These are phyloP conservation scores for Branchipolynoe longqiensis DNA, from an alignment of 2,888 invertebrate genomes.

Conservation along the genomic window DNA sequence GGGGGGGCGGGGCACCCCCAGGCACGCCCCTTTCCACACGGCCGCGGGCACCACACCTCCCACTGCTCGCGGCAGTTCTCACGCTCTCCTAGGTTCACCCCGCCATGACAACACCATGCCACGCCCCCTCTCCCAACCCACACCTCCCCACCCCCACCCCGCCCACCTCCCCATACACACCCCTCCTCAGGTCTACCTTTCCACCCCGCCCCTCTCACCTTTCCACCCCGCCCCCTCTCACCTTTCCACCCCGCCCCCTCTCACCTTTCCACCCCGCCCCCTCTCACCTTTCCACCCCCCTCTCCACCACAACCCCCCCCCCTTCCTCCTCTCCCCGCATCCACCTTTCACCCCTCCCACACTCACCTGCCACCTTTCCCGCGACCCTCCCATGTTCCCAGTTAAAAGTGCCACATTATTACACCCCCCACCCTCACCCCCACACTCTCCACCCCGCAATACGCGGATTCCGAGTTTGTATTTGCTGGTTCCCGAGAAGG, in stretches of 20 bases:
- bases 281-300: too few relatives aligned
- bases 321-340: too few relatives aligned
- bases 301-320: too few relatives aligned
- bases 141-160: background rate
- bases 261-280: too few relatives aligned
- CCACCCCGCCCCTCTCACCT: background rate
- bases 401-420: background rate
- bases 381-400: background rate
- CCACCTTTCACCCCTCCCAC: too few relatives aligned
- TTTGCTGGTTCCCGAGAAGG: background rate
- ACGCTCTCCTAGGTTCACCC: slow-evolving; percentile 1
- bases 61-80: background rate
- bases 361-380: too few relatives aligned
- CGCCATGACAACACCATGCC: background rate
- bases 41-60: background rate
- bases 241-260: too few relatives aligned
- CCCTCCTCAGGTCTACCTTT: too few relatives aligned
- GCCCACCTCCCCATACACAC: background rate
- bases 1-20: background rate
- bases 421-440: too few relatives aligned
- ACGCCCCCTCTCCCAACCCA: background rate
- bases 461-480: background rate
- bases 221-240: background rate
- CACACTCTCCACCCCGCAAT: too few relatives aligned
- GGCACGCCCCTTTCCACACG: background rate